Percentiles rank a stretch among this genome's conserved stretches.
Conservation (phyloP, 92 coral and sea anemone genomes). For the Phenganax subtilis region DNA sequence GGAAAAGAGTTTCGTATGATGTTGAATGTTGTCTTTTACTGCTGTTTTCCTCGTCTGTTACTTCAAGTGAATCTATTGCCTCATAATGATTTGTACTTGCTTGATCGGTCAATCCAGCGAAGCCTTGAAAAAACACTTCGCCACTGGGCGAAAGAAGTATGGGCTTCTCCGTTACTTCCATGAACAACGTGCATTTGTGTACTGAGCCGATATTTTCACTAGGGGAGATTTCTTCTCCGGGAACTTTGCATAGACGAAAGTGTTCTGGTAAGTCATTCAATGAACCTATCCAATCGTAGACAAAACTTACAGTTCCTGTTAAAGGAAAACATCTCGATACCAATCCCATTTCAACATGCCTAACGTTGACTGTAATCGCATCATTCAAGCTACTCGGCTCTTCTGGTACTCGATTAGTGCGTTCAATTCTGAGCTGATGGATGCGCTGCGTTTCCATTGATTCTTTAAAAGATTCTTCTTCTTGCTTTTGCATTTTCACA, state of each 20-base stretch:
- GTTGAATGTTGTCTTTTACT: neutral
- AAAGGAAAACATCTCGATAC: slow-evolving; percentile 40
- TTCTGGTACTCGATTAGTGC: slow-evolving; percentile 46
- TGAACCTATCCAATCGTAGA: slow-evolving; percentile 52
- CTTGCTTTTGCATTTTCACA: slow-evolving; percentile 26
- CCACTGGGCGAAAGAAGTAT: slow-evolving; percentile 15
- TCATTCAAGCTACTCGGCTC: slow-evolving; percentile 40
- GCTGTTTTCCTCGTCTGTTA: neutral
- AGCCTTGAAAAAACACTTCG: slow-evolving; percentile 14
- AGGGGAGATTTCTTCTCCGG: slow-evolving; percentile 38
- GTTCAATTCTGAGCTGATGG: slow-evolving; percentile 47
- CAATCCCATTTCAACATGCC: slow-evolving; percentile 52
- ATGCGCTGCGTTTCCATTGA: slow-evolving; percentile 35
- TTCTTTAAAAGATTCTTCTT: slow-evolving; percentile 18
- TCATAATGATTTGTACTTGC: neutral
- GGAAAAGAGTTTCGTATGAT: slow-evolving; percentile 17
- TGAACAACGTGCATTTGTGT: slow-evolving; percentile 38
- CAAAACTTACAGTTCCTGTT: slow-evolving; percentile 42
- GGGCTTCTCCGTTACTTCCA: slow-evolving; percentile 36
- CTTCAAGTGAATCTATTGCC: neutral
- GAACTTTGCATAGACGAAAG: slow-evolving; percentile 40
- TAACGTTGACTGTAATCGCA: slow-evolving; percentile 46
- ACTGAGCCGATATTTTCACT: slow-evolving; percentile 30
- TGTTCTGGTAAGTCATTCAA: slow-evolving; percentile 39
- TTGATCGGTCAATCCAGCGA: slow-evolving; percentile 19